Percentiles rank a stretch among this genome's conserved stretches.
These are phyloP conservation scores for Yponomeuta sedellus DNA, from an alignment of 2,888 invertebrate species.

Conservation along the genomic window DNA sequence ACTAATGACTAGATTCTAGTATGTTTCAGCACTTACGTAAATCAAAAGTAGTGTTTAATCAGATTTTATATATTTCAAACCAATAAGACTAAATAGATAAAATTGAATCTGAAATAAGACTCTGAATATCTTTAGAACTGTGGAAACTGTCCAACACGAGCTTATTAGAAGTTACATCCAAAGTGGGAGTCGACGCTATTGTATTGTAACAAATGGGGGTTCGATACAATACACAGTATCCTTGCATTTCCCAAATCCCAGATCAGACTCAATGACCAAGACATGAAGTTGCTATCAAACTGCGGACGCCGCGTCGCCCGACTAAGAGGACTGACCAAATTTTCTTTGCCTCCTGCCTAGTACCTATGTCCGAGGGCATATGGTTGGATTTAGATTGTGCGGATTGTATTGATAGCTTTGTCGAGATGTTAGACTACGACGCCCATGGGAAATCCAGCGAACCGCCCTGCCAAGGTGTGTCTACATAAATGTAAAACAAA, in stretches of 20 bases:
- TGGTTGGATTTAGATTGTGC: background rate
- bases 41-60: no score
- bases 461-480: conserved; percentile 6
- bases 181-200: background rate
- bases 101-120: no score
- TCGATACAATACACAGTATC: conserved; percentile 1
- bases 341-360: background rate
- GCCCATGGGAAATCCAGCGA: conserved; percentile 66
- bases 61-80: no score
- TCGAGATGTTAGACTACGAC: conserved; percentile 37
- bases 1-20: no score
- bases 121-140: no score
- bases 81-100: no score
- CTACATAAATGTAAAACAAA: conserved; percentile 34
- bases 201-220: background rate
- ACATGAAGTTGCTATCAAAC: conserved; percentile 54
- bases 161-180: background rate
- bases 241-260: conserved; percentile 10
- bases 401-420: background rate
- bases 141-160: background rate
- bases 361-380: background rate
- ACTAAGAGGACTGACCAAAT: conserved; percentile 36
- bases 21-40: no score
- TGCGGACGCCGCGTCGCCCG: conserved; percentile 48
- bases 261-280: conserved; percentile 20